Evolutionary conservation across 2,888 invertebrate species (phyloP), one percentile per base, ranked within the genome.

Genomic region (Papilio demoleus): DNA sequence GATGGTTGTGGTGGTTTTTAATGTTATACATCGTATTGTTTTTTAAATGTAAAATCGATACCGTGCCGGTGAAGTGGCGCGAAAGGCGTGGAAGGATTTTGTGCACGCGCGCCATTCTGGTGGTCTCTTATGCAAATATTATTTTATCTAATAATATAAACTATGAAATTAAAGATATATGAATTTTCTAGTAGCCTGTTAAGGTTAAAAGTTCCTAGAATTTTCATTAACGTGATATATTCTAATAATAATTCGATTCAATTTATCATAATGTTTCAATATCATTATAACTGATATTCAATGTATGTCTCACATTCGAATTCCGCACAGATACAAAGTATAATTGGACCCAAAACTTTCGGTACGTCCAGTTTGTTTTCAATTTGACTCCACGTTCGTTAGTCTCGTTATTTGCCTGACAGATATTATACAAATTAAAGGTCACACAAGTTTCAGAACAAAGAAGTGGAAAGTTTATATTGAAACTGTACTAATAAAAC

Each of bases 291-390:
- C 50, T 22, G 24, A 50, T 24, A 24, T 50, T 50, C 24, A 4
- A 12, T n/a, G n/a, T 27, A 5, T n/a, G 14, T 27, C 2, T 53
- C 27, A 27, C 53, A 27, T 4, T 31, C 24, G 12, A 36, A 34
- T n/a, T 58, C 19, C 12, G 56, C 8, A 31, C 31, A 31, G 34
- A 56, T 17, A 56, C 56, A 56, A 56, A 58, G 58, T 36, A 17
- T 58, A 58, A 58, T 19, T 58, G 58, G 34, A 58, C 58, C 58
- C 34, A 58, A 58, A 36, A 31, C 19, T 58, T 56, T 34, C n/a
- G 17, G 19, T 34, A 53, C n/a, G 31, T 36, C 19, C 17, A 8
- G 34, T 58, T 53, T 31, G 45, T 47, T 53, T 50, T 50, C 24
- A 50, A 24, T 50, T 50, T 24, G 12, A 4, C 4, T 27, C n/a